Conservation (phyloP, 2,113 vertebrate species). For the Erythrolamprus reginae region DNA sequence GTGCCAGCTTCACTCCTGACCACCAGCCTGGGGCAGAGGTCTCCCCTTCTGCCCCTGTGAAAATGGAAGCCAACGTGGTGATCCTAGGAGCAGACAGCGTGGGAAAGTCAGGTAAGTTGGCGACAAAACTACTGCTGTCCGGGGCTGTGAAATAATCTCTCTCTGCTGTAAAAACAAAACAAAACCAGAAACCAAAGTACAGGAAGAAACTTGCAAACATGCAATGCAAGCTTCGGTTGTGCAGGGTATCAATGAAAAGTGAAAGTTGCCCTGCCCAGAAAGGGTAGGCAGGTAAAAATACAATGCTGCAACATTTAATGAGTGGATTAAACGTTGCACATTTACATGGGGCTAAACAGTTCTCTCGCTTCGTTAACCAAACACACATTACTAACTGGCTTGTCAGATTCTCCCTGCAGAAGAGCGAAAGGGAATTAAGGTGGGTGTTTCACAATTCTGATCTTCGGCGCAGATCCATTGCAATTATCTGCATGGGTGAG, state of each 20-base stretch:
- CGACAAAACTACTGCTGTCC: neutral
- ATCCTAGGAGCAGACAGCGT: constrained; percentile 77
- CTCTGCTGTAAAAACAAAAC: rapidly evolving
- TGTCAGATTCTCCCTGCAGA: neutral
- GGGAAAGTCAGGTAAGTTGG: constrained; percentile 77
- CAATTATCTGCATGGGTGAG: too few species aligned
- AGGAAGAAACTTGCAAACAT: neutral
- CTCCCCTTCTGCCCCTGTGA: constrained; percentile 38
- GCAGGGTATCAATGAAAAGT: neutral
- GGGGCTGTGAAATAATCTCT: neutral
- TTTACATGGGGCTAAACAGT: neutral
- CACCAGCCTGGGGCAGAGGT: constrained; percentile 52
- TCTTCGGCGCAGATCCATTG: neutral
- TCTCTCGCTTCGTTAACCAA: neutral
- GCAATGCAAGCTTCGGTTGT: neutral
- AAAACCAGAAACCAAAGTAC: neutral
- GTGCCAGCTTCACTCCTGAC: constrained; percentile 62
- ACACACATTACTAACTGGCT: neutral
- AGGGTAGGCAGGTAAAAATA: neutral
- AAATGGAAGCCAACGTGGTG: constrained; percentile 76
- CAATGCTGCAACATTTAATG: rapidly evolving
- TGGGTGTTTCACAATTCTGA: rapidly evolving
- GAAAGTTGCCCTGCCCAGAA: neutral
- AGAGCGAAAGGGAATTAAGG: neutral
- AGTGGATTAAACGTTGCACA: too few species aligned